phyloP scores from a whole-genome alignment of 2,888 invertebrate genomes.

The Nycteola revayana region DNA sequence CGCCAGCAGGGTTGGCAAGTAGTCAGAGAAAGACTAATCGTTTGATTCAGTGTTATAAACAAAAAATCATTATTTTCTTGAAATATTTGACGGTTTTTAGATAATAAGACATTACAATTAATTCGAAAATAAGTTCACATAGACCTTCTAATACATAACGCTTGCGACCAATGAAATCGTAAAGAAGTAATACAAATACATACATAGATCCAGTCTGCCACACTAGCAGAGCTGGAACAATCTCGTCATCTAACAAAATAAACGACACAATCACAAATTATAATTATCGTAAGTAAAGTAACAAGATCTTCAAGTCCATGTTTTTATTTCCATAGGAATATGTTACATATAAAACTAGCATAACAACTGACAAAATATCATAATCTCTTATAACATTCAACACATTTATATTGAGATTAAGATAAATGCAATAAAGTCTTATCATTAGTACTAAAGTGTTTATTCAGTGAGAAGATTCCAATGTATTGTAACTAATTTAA shows the following conservation, averaged over 20 bases:
- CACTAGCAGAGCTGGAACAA: background rate
- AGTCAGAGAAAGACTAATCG: no score
- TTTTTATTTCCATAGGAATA: slow-evolving; percentile 61
- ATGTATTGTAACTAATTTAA: no score
- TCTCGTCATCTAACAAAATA: slow-evolving; percentile 14
- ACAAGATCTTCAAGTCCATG: slow-evolving; percentile 29
- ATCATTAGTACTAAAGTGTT: no score
- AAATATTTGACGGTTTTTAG: no score
- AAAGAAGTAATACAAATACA: background rate
- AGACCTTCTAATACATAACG: no score
- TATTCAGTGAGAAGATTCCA: no score
- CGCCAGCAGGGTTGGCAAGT: background rate
- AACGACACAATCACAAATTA: slow-evolving; percentile 24
- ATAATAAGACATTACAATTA: no score
- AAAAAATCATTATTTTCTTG: no score
- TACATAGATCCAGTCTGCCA: background rate
- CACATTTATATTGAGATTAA: slow-evolving; percentile 17
- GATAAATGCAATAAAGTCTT: slow-evolving; percentile 30
- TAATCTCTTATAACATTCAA: slow-evolving; percentile 19
- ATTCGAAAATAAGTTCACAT: no score
- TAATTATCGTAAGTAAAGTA: slow-evolving; percentile 24
- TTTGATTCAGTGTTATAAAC: no score
- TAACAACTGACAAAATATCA: slow-evolving; percentile 47
- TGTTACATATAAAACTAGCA: slow-evolving; percentile 52
- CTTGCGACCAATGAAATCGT: no score